These are phyloP conservation scores for Spea hammondii DNA, from an alignment of 2,797 vertebrate genomes.

Conservation along the genomic window DNA sequence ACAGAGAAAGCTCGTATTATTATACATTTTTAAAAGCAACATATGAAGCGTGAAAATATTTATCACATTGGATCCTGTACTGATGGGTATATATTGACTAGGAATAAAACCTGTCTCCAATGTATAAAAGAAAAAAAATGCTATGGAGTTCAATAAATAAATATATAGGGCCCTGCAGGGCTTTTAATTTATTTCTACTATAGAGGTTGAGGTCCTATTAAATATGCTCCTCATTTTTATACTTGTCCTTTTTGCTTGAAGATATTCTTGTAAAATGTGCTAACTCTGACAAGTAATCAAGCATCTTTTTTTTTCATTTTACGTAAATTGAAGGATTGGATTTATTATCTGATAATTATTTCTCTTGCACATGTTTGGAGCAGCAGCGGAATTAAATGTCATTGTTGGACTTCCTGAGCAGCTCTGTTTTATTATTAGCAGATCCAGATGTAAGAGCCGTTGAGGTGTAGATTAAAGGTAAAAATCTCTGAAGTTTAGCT, in stretches of 20 bases:
- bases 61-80: background rate
- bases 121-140: constrained; percentile 15
- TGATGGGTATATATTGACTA: background rate
- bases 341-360: constrained; percentile 56
- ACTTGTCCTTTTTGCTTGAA: constrained; percentile 50
- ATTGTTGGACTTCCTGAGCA: constrained; percentile 51
- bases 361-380: constrained; percentile 52
- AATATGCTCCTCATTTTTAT: constrained; percentile 35
- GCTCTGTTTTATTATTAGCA: constrained; percentile 46
- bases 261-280: constrained; percentile 52
- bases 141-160: background rate
- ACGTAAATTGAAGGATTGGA: constrained; percentile 48
- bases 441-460: constrained; percentile 54
- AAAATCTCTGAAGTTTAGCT: constrained; percentile 56
- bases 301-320: constrained; percentile 26
- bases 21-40: background rate
- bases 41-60: background rate
- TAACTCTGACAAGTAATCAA: constrained; percentile 23
- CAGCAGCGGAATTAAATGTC: constrained; percentile 42
- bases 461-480: constrained; percentile 60
- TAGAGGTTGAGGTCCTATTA: constrained; percentile 9
- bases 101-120: background rate
- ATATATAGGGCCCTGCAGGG: constrained; percentile 3
- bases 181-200: constrained; percentile 50
- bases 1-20: background rate